These are phyloP conservation scores for Ctenopoma kingsleyae DNA, from an alignment of 2,797 vertebrate genomes.

Conservation along the genomic window DNA sequence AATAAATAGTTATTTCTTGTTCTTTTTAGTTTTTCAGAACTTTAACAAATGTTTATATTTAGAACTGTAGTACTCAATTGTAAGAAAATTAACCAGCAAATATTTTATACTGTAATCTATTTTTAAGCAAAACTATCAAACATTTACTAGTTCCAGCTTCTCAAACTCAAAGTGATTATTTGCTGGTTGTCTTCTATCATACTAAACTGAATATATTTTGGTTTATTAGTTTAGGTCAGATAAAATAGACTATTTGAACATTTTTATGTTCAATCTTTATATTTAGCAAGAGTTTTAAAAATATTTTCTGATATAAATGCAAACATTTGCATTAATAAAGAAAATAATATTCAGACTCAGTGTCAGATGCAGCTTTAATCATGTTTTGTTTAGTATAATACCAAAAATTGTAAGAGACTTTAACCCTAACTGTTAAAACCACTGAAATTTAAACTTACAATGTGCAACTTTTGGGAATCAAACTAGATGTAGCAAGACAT, in stretches of 20 bases:
- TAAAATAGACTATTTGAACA: too few species aligned
- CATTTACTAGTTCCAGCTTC: not conserved
- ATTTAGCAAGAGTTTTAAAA: not conserved
- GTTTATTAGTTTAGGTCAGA: not conserved
- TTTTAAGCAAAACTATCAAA: not conserved
- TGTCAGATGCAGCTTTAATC: not conserved
- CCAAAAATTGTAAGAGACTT: not conserved
- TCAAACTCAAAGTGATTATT: not conserved
- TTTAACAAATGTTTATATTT: not conserved
- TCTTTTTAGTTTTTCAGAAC: slow-evolving; percentile 10
- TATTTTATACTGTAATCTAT: not conserved
- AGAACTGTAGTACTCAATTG: not conserved
- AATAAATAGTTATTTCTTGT: slow-evolving; percentile 37
- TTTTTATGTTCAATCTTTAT: too few species aligned
- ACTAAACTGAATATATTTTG: not conserved
- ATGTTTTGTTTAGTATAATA: not conserved
- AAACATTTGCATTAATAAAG: not conserved
- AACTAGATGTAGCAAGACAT: too few species aligned
- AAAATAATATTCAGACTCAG: not conserved
- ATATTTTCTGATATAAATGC: not conserved
- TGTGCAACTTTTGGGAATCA: too few species aligned
- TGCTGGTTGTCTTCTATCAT: not conserved
- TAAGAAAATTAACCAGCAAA: not conserved
- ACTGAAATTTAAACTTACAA: not conserved
- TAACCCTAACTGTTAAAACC: not conserved